A percentile compares a stretch with the other conserved stretches of the same genome.
Conservation (phyloP, 2,888 invertebrate genomes). For the Hesperia comma region DNA sequence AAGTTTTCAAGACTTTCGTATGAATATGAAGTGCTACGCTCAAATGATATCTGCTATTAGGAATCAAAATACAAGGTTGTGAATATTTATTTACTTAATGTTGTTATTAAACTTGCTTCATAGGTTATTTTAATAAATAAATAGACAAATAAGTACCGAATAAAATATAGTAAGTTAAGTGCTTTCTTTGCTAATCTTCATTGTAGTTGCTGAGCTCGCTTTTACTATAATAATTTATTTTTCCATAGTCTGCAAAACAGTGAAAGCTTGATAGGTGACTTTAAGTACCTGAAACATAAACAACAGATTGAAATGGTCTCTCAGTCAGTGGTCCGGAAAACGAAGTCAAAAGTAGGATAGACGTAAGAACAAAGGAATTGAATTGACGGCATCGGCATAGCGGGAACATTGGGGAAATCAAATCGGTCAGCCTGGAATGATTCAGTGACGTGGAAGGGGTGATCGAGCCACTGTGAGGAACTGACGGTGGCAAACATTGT, state of each 20-base stretch:
- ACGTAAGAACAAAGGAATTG: slow-evolving; percentile 18
- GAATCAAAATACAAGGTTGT: too few species aligned
- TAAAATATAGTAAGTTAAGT: too few species aligned
- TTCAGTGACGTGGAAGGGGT: background rate
- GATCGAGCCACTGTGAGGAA: background rate
- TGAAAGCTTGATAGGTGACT: slow-evolving; percentile 62
- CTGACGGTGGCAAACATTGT: background rate
- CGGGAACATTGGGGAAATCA: slow-evolving; percentile 1
- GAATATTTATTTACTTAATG: too few species aligned
- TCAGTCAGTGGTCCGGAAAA: background rate
- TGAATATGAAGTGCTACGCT: too few species aligned
- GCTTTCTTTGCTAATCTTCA: background rate
- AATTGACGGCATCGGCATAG: slow-evolving; percentile 5
- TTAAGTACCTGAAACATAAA: slow-evolving; percentile 62
- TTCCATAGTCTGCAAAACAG: slow-evolving; percentile 57
- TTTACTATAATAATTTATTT: slow-evolving; percentile 32
- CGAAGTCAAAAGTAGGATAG: slow-evolving; percentile 10
- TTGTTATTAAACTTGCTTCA: too few species aligned
- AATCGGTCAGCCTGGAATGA: slow-evolving; percentile 6
- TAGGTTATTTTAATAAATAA: too few species aligned
- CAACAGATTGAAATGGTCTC: slow-evolving; percentile 4
- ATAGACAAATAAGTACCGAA: too few species aligned
- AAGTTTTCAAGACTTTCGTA: too few species aligned
- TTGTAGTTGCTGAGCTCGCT: background rate
- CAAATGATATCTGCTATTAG: too few species aligned